Evolutionary conservation across 2,113 vertebrate species (phyloP).

Genomic region (Heterotis niloticus): DNA sequence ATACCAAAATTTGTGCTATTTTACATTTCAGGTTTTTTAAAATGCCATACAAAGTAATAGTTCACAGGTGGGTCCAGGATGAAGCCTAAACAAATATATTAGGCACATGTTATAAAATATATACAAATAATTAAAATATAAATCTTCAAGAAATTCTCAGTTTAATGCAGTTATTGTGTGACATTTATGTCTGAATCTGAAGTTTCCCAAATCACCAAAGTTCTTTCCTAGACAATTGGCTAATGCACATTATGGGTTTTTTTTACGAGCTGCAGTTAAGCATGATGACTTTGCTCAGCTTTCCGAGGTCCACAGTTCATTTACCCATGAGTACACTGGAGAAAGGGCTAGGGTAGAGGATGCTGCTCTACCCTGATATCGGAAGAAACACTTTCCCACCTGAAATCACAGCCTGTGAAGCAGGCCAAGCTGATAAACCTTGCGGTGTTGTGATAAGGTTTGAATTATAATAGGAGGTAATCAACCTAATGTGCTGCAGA

Average conservation of each 20-base stretch:
- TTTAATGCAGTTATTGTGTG: no score
- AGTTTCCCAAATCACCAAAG: slow-evolving; percentile 28
- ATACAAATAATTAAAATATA: no score
- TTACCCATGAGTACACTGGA: background rate
- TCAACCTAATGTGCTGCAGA: slow-evolving; percentile 13
- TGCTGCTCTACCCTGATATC: background rate
- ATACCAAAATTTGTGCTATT: slow-evolving; percentile 16
- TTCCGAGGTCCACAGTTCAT: background rate
- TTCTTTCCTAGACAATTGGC: slow-evolving; percentile 32
- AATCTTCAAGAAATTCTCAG: no score
- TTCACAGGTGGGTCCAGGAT: no score
- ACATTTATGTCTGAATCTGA: slow-evolving; percentile 16
- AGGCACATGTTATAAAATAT: no score
- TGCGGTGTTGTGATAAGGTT: slow-evolving; percentile 10
- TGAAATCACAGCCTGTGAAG: slow-evolving; percentile 1
- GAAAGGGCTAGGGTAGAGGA: no score
- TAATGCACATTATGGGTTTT: background rate
- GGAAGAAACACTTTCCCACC: background rate
- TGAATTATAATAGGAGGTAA: slow-evolving; percentile 13
- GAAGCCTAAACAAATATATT: no score
- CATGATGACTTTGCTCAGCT: background rate
- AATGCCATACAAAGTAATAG: no score
- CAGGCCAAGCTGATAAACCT: background rate
- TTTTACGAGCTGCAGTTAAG: background rate
- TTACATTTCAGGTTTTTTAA: background rate